Conservation (phyloP, 2,888 invertebrate species). For the Megamerina dolium region DNA sequence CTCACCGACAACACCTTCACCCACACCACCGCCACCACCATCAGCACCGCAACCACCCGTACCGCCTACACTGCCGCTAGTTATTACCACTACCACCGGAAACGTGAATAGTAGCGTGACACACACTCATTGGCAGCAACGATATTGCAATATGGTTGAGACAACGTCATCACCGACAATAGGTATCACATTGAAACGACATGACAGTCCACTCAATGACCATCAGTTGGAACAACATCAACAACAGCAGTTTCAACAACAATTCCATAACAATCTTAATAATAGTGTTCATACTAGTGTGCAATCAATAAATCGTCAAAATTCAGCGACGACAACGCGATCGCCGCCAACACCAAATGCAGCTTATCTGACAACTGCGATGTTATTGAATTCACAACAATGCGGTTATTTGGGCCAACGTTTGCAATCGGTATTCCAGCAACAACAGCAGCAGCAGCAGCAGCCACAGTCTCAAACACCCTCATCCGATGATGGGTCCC, state of each 20-base stretch:
- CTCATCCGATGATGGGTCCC: constrained; percentile 42
- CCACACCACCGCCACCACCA: constrained; percentile 26
- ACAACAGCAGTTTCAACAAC: constrained; percentile 25
- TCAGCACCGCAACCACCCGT: constrained; percentile 1
- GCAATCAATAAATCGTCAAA: constrained; percentile 16
- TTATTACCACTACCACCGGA: too few species aligned
- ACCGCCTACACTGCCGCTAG: not conserved
- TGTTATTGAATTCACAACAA: constrained; percentile 47
- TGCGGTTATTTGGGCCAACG: constrained; percentile 48
- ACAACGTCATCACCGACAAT: constrained; percentile 36
- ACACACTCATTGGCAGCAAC: not conserved
- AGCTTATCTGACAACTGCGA: constrained; percentile 47
- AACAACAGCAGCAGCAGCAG: constrained; percentile 35
- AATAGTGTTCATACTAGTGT: constrained; percentile 13
- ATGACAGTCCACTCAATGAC: constrained; percentile 27
- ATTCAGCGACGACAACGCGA: constrained; percentile 17
- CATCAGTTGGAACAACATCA: constrained; percentile 24
- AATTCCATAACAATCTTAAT: constrained; percentile 24
- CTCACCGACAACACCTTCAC: constrained; percentile 38
- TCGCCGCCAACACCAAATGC: constrained; percentile 32
- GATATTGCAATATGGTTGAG: constrained; percentile 35
- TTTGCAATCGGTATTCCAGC: constrained; percentile 45
- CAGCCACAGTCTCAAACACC: constrained; percentile 39
- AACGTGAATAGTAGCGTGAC: too few species aligned
- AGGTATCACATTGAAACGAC: constrained; percentile 39